Evolutionary conservation across 2,888 invertebrate genomes (phyloP).

Genomic region (Tiliacea aurago): DNA sequence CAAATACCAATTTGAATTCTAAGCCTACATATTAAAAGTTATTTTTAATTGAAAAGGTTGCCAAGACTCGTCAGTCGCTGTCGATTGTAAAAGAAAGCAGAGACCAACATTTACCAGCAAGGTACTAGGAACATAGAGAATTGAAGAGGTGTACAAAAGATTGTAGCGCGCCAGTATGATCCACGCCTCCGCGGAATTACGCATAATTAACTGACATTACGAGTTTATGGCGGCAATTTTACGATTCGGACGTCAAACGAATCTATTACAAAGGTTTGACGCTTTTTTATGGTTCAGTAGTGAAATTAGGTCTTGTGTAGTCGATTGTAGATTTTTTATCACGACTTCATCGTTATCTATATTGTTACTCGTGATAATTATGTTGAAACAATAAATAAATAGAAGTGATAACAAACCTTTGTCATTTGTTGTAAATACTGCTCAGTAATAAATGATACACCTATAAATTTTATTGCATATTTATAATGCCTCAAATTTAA

Average conservation of each 20-base stretch:
- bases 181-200: slow-evolving; percentile 55
- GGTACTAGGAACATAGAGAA: slow-evolving; percentile 82
- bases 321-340: background rate
- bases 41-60: slow-evolving; percentile 48
- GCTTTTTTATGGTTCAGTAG: slow-evolving; percentile 9
- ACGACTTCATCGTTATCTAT: background rate
- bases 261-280: slow-evolving; percentile 40
- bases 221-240: slow-evolving; percentile 58
- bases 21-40: slow-evolving; percentile 43
- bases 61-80: slow-evolving; percentile 37
- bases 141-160: slow-evolving; percentile 63
- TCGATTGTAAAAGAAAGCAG: slow-evolving; percentile 73
- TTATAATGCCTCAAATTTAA: background rate
- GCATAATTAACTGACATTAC: slow-evolving; percentile 57
- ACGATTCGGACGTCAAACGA: slow-evolving; percentile 56
- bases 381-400: background rate
- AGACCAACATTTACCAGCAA: slow-evolving; percentile 82
- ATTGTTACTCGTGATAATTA: background rate
- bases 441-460: background rate
- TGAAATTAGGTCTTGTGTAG: slow-evolving; percentile 13
- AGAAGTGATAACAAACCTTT: background rate
- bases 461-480: background rate
- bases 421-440: background rate
- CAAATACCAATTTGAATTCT: slow-evolving; percentile 59
- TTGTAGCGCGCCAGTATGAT: slow-evolving; percentile 57